Base-by-base conservation (phyloP, 2,113 vertebrate species). In the Pontoporia blainvillei region DNA sequence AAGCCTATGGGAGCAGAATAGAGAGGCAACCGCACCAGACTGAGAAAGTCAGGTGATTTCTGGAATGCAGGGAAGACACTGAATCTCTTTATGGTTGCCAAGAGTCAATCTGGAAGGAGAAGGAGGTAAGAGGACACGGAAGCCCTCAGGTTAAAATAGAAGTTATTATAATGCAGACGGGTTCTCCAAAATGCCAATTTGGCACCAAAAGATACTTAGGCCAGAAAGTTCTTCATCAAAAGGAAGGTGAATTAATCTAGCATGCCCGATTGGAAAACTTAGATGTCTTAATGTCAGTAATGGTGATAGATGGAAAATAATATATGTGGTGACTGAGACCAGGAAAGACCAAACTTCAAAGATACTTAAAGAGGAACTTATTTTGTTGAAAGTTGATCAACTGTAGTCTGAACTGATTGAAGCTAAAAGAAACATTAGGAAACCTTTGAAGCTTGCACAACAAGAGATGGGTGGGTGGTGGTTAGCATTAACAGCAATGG, bases 1-100 rank as follows among this genome's bases (percentile, higher is more conserved):
- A 6, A 5, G 6, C 8, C 13, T 2, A 39, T 0, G 21, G 46
- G 18, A 57, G 44, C 2, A 6, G 69, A 61, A 3, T 4, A 29
- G 27, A 67, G 34, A 2, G 10, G 29, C 1, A 1, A 1, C 5
- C 0, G 18, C 5, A 2, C 20, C 59, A 21, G 41, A 27, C 3
- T 13, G 44, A 17, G 20, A 6, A 49, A 44, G 25, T 34, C 61
- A 72, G 14, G 14, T 7, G 10, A 14, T 6, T 49, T 8, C 49
- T n/a, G 11, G 41, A 61, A 61, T 27, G 15, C 25, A 34, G 18
- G 36, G 34, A 23, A 57, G 69, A 78, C 14, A 3, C 29, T 3
- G 62, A 71, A 0, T 25, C 36, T 44, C 36, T 23, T 6, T 5
- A 64, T 23, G 8, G 44, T 23, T 85, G 41, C 62, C 25, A 44